These are phyloP conservation scores for Agapornis canus DNA, from an alignment of 2,797 vertebrate species.

Conservation along the genomic window DNA sequence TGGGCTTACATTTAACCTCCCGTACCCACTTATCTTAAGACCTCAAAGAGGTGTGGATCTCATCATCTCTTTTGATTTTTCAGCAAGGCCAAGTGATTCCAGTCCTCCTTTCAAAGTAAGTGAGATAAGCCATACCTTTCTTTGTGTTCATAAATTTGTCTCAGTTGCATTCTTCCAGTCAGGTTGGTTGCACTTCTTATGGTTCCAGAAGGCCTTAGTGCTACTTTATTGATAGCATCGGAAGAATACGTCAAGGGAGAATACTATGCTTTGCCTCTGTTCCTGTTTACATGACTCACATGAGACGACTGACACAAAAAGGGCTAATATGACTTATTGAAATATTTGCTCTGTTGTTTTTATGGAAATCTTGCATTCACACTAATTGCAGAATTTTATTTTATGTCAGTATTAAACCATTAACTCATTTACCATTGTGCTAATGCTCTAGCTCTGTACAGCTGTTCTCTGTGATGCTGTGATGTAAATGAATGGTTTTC, in stretches of 20 bases:
- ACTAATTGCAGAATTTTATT: neutral
- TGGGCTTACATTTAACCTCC: conserved; percentile 95
- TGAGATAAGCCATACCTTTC: neutral
- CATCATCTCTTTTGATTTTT: conserved; percentile 98
- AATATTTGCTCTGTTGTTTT: neutral
- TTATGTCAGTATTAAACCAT: neutral
- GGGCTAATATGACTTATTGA: neutral
- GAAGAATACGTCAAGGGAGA: neutral
- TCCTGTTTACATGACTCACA: conserved; percentile 36
- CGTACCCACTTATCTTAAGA: conserved; percentile 91
- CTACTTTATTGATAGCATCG: neutral
- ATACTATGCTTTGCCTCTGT: neutral
- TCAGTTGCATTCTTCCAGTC: neutral
- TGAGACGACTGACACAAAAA: neutral
- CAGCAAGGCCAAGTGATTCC: conserved; percentile 93
- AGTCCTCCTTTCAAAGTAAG: conserved; percentile 97
- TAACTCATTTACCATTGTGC: neutral
- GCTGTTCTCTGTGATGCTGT: neutral
- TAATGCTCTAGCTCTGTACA: neutral
- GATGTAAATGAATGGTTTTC: neutral
- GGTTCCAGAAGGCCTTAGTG: neutral
- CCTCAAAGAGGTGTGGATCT: conserved; percentile 91
- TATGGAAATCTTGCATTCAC: neutral
- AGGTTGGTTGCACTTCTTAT: neutral
- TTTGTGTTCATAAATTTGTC: neutral